Evolutionary conservation across 2,797 vertebrate genomes (phyloP).

Genomic region (Antrozous pallidus): DNA sequence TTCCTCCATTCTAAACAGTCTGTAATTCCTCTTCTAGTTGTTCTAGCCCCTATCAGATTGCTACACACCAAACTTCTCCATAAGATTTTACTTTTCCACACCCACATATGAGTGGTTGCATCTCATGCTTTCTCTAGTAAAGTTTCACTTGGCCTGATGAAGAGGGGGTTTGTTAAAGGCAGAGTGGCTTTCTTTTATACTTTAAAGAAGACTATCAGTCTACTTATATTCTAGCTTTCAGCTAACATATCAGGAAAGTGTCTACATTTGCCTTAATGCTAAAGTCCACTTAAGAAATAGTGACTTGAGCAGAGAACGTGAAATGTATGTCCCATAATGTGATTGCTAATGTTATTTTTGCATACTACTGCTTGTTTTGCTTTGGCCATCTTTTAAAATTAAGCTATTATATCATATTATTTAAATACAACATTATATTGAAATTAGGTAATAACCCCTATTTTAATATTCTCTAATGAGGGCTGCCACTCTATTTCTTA

Average conservation of each 20-base stretch:
- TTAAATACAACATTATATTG: constrained; percentile 5
- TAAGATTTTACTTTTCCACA: constrained; percentile 20
- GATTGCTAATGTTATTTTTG: constrained; percentile 13
- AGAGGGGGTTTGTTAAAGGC: constrained; percentile 28
- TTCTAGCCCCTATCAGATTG: not conserved
- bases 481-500: too few relatives aligned
- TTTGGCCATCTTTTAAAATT: constrained; percentile 28
- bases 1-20: not conserved
- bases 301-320: constrained; percentile 25
- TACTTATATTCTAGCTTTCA: constrained; percentile 28
- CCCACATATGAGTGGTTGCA: not conserved
- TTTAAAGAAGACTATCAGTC: constrained; percentile 4
- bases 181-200: constrained; percentile 40
- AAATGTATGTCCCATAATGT: constrained; percentile 25
- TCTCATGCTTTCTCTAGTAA: constrained; percentile 3
- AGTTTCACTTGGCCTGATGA: constrained; percentile 6
- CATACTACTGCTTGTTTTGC: constrained; percentile 25
- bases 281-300: not conserved
- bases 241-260: not conserved
- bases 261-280: constrained; percentile 35
- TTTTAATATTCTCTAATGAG: constrained; percentile 26
- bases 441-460: constrained; percentile 8
- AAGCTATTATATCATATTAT: not conserved
- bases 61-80: not conserved
- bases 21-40: not conserved